Evolutionary conservation across 2,797 vertebrate genomes (phyloP).

Genomic region (Dermochelys coriacea): DNA sequence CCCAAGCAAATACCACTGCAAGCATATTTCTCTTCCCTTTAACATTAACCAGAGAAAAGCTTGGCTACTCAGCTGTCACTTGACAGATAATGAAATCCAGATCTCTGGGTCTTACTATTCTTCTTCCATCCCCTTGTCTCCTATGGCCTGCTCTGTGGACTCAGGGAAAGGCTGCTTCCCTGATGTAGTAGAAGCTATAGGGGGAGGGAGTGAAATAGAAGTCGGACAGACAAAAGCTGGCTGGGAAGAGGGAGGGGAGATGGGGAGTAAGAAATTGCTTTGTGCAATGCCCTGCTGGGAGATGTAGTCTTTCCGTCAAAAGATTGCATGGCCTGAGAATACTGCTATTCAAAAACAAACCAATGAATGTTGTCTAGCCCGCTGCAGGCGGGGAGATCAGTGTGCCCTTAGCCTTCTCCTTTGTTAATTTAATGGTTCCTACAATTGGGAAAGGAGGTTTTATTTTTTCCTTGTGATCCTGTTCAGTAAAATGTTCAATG

Average conservation of each 20-base stretch:
- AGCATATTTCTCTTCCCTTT: background rate
- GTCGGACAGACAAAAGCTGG: background rate
- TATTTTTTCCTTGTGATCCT: background rate
- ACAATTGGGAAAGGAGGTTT: background rate
- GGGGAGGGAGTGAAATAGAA: background rate
- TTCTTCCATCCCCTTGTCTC: background rate
- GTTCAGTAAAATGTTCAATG: background rate
- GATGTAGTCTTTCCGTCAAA: background rate
- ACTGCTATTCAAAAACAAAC: background rate
- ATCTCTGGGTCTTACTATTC: background rate
- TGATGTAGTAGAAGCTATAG: background rate
- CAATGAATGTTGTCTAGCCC: background rate
- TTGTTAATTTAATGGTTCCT: background rate
- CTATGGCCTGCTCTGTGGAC: fast-evolving
- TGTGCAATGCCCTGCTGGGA: background rate
- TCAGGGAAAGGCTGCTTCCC: background rate
- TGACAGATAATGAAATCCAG: background rate
- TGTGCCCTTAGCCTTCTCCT: background rate
- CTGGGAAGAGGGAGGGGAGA: background rate
- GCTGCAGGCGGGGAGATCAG: background rate
- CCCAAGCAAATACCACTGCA: background rate
- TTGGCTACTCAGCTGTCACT: background rate
- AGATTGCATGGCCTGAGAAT: background rate
- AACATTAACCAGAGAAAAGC: background rate
- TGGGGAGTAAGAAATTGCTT: background rate